Evolutionary conservation across 2,888 invertebrate genomes (phyloP).

Genomic region (Herminia tarsipennalis): DNA sequence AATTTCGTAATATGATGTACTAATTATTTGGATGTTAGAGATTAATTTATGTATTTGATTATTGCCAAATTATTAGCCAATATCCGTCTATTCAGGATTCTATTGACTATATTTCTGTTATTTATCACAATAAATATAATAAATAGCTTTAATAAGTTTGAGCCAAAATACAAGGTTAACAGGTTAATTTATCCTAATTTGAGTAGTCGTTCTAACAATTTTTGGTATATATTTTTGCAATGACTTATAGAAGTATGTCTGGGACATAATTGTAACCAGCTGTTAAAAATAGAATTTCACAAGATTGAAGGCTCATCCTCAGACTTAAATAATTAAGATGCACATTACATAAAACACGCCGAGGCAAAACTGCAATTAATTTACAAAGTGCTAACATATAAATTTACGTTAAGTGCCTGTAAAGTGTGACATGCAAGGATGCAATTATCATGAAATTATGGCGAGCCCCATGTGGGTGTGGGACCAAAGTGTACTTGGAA

Average conservation of each 20-base stretch:
- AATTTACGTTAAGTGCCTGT: conserved; percentile 17
- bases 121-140: not conserved
- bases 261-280: no score
- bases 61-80: not conserved
- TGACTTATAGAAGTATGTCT: no score
- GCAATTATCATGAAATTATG: conserved; percentile 38
- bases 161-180: no score
- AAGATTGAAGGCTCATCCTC: no score
- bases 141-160: not conserved
- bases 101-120: not conserved
- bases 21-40: conserved; percentile 3
- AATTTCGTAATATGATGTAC: conserved; percentile 7
- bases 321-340: no score
- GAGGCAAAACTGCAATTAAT: no score
- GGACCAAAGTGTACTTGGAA: conserved; percentile 21
- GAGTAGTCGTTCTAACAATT: no score
- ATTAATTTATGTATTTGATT: not conserved
- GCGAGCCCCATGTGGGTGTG: conserved; percentile 31
- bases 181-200: no score
- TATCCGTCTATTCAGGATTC: not conserved
- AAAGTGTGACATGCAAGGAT: conserved; percentile 18
- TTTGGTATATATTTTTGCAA: no score
- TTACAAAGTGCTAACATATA: conserved; percentile 18
- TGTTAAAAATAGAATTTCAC: no score
- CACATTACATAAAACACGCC: no score